Evolutionary conservation across 2,113 vertebrate species (phyloP).

Genomic region (Clarias batrachus): DNA sequence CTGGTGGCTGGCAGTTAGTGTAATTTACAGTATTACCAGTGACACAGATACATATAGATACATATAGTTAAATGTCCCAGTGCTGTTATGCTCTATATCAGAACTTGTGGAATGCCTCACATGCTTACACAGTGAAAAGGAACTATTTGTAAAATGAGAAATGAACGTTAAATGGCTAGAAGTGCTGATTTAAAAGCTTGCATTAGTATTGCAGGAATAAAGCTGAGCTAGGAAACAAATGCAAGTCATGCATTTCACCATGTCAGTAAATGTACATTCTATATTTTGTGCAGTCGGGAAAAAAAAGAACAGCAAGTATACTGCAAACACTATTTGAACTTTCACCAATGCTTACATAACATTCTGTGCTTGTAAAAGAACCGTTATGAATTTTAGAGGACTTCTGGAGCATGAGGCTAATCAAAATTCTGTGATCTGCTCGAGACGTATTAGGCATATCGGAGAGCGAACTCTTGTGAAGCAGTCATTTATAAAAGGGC

Average conservation of each 20-base stretch:
- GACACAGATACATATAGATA: too few relatives aligned
- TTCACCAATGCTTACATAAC: background rate
- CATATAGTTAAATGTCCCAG: too few relatives aligned
- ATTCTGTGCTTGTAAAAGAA: background rate
- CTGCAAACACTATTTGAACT: background rate
- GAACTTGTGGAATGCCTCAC: too few relatives aligned
- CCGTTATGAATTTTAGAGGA: background rate
- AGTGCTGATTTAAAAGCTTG: too few relatives aligned
- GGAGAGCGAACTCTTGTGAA: constrained; percentile 10
- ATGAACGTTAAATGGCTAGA: too few relatives aligned
- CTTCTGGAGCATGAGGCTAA: background rate
- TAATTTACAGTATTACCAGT: too few relatives aligned
- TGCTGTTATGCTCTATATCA: too few relatives aligned
- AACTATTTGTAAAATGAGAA: too few relatives aligned
- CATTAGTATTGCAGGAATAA: background rate
- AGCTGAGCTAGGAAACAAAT: background rate
- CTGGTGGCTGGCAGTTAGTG: too few relatives aligned
- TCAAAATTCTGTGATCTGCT: constrained; percentile 22
- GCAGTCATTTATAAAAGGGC: constrained; percentile 29
- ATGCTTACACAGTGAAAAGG: too few relatives aligned
- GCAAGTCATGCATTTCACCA: background rate
- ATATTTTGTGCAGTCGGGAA: background rate
- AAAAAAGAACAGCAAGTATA: background rate
- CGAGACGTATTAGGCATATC: background rate
- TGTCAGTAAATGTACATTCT: background rate